A percentile compares a stretch with the other conserved stretches of the same genome.
Conservation (phyloP, 2,888 invertebrate genomes). For the Synanthedon formicaeformis region DNA sequence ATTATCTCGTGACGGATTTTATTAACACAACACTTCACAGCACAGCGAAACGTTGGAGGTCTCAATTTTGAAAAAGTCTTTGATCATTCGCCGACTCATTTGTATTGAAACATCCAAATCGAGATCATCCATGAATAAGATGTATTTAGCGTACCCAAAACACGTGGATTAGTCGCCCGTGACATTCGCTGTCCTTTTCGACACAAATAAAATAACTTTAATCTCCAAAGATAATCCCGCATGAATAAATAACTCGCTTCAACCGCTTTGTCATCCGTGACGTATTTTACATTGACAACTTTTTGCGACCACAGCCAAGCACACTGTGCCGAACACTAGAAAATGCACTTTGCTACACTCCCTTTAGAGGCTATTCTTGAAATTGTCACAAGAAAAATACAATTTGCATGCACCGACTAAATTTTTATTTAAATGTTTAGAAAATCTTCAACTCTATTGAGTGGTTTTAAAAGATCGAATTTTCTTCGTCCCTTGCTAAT, state of each 20-base stretch:
- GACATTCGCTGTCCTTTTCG: conserved; percentile 50
- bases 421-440: too few species aligned
- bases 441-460: too few species aligned
- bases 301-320: conserved; percentile 15
- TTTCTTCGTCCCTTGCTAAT: conserved; percentile 27
- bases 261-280: conserved; percentile 54
- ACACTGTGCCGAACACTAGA: too few species aligned
- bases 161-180: conserved; percentile 42
- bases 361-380: too few species aligned
- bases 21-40: too few species aligned
- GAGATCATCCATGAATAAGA: conserved; percentile 44
- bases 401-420: too few species aligned
- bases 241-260: conserved; percentile 62
- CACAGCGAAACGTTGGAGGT: too few species aligned
- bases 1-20: too few species aligned
- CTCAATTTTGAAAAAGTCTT: background rate
- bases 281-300: conserved; percentile 59
- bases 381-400: too few species aligned
- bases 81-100: background rate
- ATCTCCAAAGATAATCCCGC: conserved; percentile 53
- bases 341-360: too few species aligned
- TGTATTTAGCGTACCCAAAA: conserved; percentile 29
- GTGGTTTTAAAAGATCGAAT: too few species aligned
- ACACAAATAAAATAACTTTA: conserved; percentile 39
- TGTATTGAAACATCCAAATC: conserved; percentile 23